phyloP scores from a whole-genome alignment of 2,888 invertebrate genomes.

The Myopa tessellatipennis region DNA sequence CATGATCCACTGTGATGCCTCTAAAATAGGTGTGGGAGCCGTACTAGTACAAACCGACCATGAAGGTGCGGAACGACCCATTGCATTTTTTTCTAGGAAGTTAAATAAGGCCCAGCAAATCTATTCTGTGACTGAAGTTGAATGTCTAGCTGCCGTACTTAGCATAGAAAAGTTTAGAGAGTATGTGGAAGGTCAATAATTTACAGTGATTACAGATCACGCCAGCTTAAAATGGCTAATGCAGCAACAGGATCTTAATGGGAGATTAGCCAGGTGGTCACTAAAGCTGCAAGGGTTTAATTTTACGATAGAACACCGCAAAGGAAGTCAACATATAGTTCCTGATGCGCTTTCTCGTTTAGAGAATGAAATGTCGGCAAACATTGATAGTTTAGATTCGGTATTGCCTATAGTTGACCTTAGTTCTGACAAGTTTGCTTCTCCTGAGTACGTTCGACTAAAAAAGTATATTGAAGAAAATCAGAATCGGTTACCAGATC shows the following conservation, averaged over 20 bases:
- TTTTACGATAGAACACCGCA: background rate
- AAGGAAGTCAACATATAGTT: constrained; percentile 6
- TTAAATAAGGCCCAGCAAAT: constrained; percentile 37
- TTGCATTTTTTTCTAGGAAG: constrained; percentile 47
- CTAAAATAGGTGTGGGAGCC: background rate
- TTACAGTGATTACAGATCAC: too few species aligned
- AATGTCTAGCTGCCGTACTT: background rate
- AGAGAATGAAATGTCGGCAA: background rate
- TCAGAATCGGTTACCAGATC: constrained; percentile 28
- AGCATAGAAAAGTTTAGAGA: too few species aligned
- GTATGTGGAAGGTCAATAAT: too few species aligned
- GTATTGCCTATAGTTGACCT: too few species aligned
- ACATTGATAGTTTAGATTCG: background rate
- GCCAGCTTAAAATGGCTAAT: too few species aligned
- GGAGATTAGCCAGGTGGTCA: background rate
- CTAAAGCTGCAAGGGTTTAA: background rate
- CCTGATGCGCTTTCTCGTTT: constrained; percentile 24
- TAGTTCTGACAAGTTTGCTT: background rate
- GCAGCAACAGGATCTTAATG: too few species aligned
- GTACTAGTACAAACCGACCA: constrained; percentile 15
- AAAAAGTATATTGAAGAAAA: background rate
- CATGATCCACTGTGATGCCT: constrained; percentile 33
- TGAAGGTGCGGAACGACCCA: constrained; percentile 12
- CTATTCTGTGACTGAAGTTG: constrained; percentile 41
- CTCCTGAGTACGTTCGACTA: background rate